phyloP scores from a whole-genome alignment of 2,113 vertebrate species.

The Etia nguti region DNA sequence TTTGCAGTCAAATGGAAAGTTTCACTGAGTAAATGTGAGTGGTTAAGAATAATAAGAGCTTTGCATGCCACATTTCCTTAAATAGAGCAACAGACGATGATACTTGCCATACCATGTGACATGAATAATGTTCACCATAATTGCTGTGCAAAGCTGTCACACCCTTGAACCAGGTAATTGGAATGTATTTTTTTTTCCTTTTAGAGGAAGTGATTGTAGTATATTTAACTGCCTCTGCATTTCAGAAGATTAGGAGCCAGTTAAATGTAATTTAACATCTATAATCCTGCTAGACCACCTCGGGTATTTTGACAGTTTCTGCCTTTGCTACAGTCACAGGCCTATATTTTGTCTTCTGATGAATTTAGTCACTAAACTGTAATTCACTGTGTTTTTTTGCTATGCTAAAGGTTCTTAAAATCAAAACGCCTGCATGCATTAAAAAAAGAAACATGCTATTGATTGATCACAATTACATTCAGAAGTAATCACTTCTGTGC shows the following conservation, averaged over 20 bases:
- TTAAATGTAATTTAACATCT: not conserved
- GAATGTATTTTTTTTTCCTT: not conserved
- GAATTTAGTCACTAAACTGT: not conserved
- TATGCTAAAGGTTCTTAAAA: not conserved
- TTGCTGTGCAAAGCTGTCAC: conserved; percentile 20
- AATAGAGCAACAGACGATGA: conserved; percentile 33
- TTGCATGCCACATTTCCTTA: conserved; percentile 14
- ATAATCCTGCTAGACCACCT: not conserved
- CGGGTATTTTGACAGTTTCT: not conserved
- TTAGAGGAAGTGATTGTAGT: conserved; percentile 4
- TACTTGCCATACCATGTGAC: conserved; percentile 9
- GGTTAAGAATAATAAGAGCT: conserved; percentile 55
- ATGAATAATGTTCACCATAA: conserved; percentile 20
- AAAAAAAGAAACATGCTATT: not conserved
- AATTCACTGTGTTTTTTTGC: not conserved
- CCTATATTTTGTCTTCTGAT: not conserved
- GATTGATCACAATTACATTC: not conserved
- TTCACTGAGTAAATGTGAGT: conserved; percentile 22
- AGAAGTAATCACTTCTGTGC: not conserved
- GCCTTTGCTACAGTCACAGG: not conserved
- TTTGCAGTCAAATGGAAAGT: conserved; percentile 32
- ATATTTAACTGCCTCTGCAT: not conserved
- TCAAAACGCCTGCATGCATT: not conserved
- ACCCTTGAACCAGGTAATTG: conserved; percentile 29
- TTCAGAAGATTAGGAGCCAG: not conserved